A percentile compares a stretch with the other conserved stretches of the same genome.
Conservation (phyloP, 2,113 vertebrate species). For the Silurus meridionalis region DNA sequence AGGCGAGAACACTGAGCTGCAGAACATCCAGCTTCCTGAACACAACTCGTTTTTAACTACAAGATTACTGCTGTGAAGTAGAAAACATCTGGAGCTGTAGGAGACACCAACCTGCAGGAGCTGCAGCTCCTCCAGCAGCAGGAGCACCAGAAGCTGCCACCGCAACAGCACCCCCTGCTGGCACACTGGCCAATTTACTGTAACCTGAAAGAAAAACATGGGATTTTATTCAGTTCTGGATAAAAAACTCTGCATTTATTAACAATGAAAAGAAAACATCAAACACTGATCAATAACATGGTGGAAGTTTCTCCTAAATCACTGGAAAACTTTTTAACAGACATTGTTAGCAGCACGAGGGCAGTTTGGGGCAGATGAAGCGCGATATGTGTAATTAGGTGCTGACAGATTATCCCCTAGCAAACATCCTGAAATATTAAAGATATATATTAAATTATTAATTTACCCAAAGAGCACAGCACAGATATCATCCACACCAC, state of each 20-base stretch:
- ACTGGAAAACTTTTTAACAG: neutral
- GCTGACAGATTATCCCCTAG: too few species aligned
- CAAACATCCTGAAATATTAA: too few species aligned
- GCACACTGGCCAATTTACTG: constrained; percentile 89
- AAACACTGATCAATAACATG: too few species aligned
- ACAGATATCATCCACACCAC: too few species aligned
- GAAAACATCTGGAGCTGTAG: too few species aligned
- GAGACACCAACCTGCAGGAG: constrained; percentile 73
- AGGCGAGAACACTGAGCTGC: neutral
- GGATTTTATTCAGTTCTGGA: too few species aligned
- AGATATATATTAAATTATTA: too few species aligned
- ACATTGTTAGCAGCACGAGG: neutral
- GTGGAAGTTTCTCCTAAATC: neutral
- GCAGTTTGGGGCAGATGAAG: neutral
- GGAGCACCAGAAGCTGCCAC: constrained; percentile 73
- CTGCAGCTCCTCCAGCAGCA: constrained; percentile 70
- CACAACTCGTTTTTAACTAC: too few species aligned
- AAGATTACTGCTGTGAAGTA: too few species aligned
- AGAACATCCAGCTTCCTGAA: neutral
- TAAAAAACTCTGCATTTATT: neutral
- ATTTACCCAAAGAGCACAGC: too few species aligned
- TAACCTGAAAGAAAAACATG: constrained; percentile 72
- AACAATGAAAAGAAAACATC: neutral
- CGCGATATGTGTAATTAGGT: neutral
- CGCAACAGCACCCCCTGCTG: constrained; percentile 82